Conservation (phyloP, 64 coral and sea anemone species). For the Anthopleura sola region DNA sequence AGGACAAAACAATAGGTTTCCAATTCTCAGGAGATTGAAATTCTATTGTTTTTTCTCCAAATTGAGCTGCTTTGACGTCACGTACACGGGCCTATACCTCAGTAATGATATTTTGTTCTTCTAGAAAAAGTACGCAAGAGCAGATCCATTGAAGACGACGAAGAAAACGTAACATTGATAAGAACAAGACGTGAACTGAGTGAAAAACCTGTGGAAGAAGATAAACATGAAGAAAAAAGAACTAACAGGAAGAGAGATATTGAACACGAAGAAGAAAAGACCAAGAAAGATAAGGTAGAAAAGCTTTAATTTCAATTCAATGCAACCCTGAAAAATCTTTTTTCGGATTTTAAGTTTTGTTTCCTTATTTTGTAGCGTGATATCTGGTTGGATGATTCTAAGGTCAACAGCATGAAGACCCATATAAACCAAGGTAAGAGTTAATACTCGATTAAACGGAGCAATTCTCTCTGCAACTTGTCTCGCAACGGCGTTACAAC, state of each 20-base stretch:
- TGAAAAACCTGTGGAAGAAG: conserved; percentile 24
- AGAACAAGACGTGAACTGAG: conserved; percentile 53
- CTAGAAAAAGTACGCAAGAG: not conserved
- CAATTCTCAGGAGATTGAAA: too few species aligned
- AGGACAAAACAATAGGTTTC: too few species aligned
- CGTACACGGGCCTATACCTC: too few species aligned
- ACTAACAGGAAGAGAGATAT: not conserved
- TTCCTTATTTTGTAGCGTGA: conserved; percentile 30
- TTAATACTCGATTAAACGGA: not conserved
- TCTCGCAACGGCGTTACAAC: too few species aligned
- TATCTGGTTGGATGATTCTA: conserved; percentile 30
- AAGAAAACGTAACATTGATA: not conserved
- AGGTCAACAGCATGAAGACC: conserved; percentile 41
- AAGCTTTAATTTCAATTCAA: too few species aligned
- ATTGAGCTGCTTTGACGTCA: too few species aligned
- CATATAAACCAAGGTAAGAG: conserved; percentile 64
- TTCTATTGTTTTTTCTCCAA: too few species aligned
- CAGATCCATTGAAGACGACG: conserved; percentile 16
- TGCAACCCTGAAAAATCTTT: not conserved
- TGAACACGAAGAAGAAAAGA: not conserved
- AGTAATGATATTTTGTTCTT: not conserved
- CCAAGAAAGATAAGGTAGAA: not conserved
- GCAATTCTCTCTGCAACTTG: too few species aligned
- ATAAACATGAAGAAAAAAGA: not conserved
- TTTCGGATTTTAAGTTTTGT: not conserved